Base-by-base conservation (phyloP, 1,140 invertebrate species). In the Macrobrachium nipponense region DNA sequence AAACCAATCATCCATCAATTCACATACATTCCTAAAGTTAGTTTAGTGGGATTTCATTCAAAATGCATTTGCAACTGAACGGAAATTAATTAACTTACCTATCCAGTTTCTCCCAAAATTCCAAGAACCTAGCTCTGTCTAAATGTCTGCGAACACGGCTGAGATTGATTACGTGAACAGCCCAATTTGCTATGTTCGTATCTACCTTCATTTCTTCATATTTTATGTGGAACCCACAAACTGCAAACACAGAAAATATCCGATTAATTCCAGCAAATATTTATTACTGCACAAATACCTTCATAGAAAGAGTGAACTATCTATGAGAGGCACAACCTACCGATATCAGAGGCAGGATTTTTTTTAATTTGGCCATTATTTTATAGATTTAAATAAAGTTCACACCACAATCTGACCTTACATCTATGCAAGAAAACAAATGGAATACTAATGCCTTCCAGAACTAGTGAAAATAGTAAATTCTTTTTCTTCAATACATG, bases 211-310 rank as follows among this genome's bases (percentile, higher is more conserved):
- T 96, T 92, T 99, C 98, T 90, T 98, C 96, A 91, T 95, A 99
- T 92, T 99, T 99, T 88, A 99, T 92, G 92, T 99, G 98, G 92
- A 99, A 99, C 62, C 97, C 98, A 91, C 95, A 97, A 90, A 99
- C 97, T 98, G 91, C 43, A 93, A 93, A 90, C 85, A 86, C 58
- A 87, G 23, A 36, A 10, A 23, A 51, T 51, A 10, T 7, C 7
- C 8, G 12, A 51, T 0, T 43, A 78, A 59, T 23, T 18, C 14
- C 11, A 18, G 51, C 7, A 51, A 51, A 51, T 51, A 51, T 51
- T 12, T 5, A 12, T 8, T 51, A 3, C 5, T 51, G 51, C 51
- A 51, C 12, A 51, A 12, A 51, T 51, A 51, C 11, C 70, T 89
- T 14, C 15, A 8, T 27, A 66, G 18, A 66, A 66, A n/a, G n/a